Base-by-base conservation (phyloP, 2,888 invertebrate species). In the Resseliella maxima region DNA sequence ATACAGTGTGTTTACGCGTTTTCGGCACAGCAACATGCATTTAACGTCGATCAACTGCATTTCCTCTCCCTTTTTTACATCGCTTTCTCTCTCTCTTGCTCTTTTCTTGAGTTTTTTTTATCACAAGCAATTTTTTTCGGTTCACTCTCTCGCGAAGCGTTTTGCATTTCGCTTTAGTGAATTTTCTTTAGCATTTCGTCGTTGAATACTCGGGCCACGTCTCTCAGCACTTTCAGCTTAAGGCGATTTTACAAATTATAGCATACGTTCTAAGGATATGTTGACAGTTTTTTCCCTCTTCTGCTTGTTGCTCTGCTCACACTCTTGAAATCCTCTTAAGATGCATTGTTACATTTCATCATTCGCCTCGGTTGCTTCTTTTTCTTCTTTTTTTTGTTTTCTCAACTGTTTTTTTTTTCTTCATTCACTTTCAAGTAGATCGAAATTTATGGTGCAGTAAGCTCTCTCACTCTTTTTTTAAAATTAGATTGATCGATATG, bases 181-280 rank as follows among this genome's bases (percentile, higher is more conserved):
- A 27, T 31, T 35, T 72, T 72, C 24, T 59, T 27, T 59, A n/a
- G 10, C 15, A 27, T 59, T 59, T 59, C 59, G 59, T 18, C 38
- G 1, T 38, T 38, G 38, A 18, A 6, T 38, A n/a, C 83, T 38
- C 24, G 21, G 83, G 83, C 83, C 83, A 83, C 83, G 83, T 83
- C 83, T 83, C 83, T 83, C 83, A 83, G 38, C 83, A 83, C 83
- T n/a, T 83, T 83, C 83, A 83, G 83, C 83, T 83, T 38, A 83
- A 38, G 83, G 83, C 83, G 38, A 83, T 83, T 83, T 83, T 83
- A 83, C 83, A 83, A 83, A 83, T 83, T 83, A 83, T 83, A 83
- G 83, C 72, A 31, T 72, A 83, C 83, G 83, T 83, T 83, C 83
- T 83, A 83, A 83, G 83, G 83, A 83, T 83, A 83, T 83, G 83